Percentiles rank a stretch among this genome's conserved stretches.
These are phyloP conservation scores for Bagarius yarrelli DNA, from an alignment of 2,113 vertebrate genomes.

Conservation along the genomic window DNA sequence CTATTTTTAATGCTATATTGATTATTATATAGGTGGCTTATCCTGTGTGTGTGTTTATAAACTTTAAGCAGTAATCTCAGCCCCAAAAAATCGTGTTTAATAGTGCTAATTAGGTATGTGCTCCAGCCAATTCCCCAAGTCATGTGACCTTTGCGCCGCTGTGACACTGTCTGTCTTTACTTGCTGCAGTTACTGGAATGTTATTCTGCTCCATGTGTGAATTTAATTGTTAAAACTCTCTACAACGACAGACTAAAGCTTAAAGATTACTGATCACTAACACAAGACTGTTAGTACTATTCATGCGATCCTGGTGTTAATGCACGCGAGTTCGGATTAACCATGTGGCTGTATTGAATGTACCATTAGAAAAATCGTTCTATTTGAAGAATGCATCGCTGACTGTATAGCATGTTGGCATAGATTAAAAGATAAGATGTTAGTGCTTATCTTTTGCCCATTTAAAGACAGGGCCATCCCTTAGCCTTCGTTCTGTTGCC, in stretches of 20 bases:
- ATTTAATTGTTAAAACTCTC: constrained; percentile 60
- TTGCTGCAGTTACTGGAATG: constrained; percentile 33
- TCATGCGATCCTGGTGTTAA: neutral
- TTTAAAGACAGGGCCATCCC: neutral
- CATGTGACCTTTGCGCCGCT: constrained; percentile 25
- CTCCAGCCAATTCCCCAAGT: neutral
- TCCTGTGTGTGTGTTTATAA: neutral
- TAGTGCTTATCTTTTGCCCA: too few species aligned
- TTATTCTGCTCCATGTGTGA: constrained; percentile 59
- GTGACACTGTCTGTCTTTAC: constrained; percentile 4
- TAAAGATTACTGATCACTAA: too few species aligned
- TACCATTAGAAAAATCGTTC: neutral
- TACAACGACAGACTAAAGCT: constrained; percentile 57
- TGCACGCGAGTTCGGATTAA: constrained; percentile 6
- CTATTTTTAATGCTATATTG: neutral
- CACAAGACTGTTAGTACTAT: neutral
- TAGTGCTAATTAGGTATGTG: neutral
- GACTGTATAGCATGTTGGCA: neutral
- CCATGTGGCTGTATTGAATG: neutral
- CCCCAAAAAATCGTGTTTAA: neutral
- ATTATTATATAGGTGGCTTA: neutral
- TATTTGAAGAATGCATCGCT: neutral
- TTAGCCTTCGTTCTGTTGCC: neutral
- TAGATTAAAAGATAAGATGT: neutral
- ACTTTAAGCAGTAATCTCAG: neutral